Base-by-base conservation (phyloP, 2,888 invertebrate species). In the Troides oblongomaculatus region DNA sequence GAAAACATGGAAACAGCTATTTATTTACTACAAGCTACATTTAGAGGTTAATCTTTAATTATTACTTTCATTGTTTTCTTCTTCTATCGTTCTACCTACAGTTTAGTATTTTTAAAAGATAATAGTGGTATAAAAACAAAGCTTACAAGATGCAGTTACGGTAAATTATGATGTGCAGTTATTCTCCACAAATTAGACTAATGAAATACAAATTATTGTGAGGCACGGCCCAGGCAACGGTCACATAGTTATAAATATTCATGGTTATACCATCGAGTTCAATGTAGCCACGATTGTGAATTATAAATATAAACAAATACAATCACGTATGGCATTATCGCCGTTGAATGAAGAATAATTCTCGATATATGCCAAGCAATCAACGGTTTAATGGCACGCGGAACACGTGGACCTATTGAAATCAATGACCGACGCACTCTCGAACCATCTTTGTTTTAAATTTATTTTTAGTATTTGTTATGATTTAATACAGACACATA, bases 401-500 rank as follows among this genome's bases (percentile, higher is more conserved):
- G n/a, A 63, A 70, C 64, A 70, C 64, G 71, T 73, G 73, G 68
- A 70, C 69, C 68, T 72, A 77, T 75, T 76, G 74, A 73, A 74
- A 75, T 73, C 67, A 75, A 78, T 75, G 71, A 39, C 69, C 63
- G 39, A 21, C 23, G 71, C 69, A 71, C 75, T 74, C 72, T 76
- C 71, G 72, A 71, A 67, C 69, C 23, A 70, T 66, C 64, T 58
- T 61, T 58, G 59, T 58, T 50, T 66, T 14, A 36, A 36, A 39
- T 53, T 66, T 62, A 66, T 62, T 46, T 46, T 57, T 57, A 57
- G 50, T 50, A 50, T 4, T 50, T 50, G 17, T 5, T 1, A 50
- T 1, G 17, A 5, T 46, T 14, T 8, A 14, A 46, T 14, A 46
- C 14, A 46, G 46, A 14, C 30, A 30, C 30, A 3, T 30, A 30